Conservation (phyloP, 2,113 vertebrate genomes). For the Rhodinocichla rosea region DNA sequence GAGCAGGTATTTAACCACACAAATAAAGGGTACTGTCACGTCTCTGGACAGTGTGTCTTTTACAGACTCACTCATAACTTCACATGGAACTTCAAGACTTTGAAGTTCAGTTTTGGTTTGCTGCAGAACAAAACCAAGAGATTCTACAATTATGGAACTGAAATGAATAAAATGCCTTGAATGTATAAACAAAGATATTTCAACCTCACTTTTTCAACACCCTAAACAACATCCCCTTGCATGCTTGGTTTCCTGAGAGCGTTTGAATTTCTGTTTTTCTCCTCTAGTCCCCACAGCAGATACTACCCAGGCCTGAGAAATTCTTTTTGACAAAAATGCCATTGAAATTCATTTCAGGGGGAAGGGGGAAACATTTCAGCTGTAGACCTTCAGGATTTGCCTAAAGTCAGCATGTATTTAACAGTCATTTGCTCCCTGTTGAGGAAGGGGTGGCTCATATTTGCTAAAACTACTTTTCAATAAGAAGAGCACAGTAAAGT, state of each 20-base stretch:
- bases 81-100: background rate
- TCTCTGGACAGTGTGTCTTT: background rate
- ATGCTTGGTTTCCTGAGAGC: background rate
- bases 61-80: background rate
- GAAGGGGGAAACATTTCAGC: background rate
- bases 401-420: background rate
- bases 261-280: background rate
- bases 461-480: background rate
- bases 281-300: background rate
- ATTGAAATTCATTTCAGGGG: background rate
- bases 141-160: background rate
- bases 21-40: background rate
- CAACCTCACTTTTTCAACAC: background rate
- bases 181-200: background rate
- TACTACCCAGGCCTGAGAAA: background rate
- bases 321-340: background rate
- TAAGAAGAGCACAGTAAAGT: background rate
- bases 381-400: background rate
- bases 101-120: background rate
- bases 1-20: background rate
- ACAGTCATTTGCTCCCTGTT: background rate
- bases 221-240: background rate
- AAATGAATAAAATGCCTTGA: background rate
- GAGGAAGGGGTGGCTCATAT: background rate
- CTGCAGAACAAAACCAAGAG: background rate